Evolutionary conservation across 2,888 invertebrate species (phyloP), one percentile per base, ranked within the genome.

Genomic region (Caenorhabditis sp.): DNA sequence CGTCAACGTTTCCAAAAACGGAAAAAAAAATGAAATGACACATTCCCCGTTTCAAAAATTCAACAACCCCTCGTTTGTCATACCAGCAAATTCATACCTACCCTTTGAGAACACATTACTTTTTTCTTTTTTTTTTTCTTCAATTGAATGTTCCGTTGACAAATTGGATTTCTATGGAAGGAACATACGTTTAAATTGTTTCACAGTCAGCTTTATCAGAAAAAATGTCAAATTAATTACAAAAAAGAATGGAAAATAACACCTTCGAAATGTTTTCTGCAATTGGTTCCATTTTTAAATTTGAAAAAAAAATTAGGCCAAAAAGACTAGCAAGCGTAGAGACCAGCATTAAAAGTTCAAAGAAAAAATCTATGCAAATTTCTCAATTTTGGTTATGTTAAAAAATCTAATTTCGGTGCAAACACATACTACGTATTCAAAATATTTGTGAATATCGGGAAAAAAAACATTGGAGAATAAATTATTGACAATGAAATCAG

Each of bases 401-500:
- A 17, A 12, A 14, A 43, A 10, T 17, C 17, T 17, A 17, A 43
- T 14, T 43, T 43, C 43, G 43, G 43, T 43, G 43, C 43, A 14
- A 43, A 43, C 17, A 43, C 12, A 43, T 43, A 43, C 43, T 43
- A 43, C 43, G 43, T 43, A 43, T 43, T 43, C 14, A 3, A 17
- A 43, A 17, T 36, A 17, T 43, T 43, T 10, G 2, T 12, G 43
- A 12, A 17, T 7, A 43, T 3, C 2, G 14, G 43, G 14, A 43
- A 43, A 43, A 43, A 43, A 17, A 43, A n/a, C n/a, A n/a, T n/a
- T n/a, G n/a, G n/a, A 12, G 43, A 17, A 17, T 14, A 17, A 17
- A 43, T 17, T 36, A 8, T 36, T 8, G 10, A 8, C 10, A 5
- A 43, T 17, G 25, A 21, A 53, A 25, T 53, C 59, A 80, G 54